phyloP scores from a whole-genome alignment of 2,113 vertebrate genomes.

The Menura novaehollandiae region DNA sequence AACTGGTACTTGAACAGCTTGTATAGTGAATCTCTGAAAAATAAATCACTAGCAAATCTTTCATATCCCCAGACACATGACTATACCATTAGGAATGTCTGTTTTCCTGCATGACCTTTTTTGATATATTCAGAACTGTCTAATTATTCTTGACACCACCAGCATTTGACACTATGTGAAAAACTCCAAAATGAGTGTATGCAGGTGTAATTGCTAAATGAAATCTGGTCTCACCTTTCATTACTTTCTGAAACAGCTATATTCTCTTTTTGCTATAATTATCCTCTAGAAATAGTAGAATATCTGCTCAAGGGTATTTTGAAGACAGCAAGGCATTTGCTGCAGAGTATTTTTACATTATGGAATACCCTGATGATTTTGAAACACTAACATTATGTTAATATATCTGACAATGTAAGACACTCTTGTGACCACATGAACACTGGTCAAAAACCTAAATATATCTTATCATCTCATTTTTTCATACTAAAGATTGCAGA shows the following conservation, averaged over 20 bases:
- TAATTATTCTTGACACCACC: not conserved
- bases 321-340: not conserved
- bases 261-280: not conserved
- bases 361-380: not conserved
- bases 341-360: not conserved
- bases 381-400: not conserved
- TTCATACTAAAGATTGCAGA: not conserved
- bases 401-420: not conserved
- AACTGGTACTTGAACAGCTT: not conserved
- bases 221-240: slow-evolving; percentile 1
- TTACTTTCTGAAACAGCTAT: not conserved
- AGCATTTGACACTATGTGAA: not conserved
- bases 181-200: not conserved
- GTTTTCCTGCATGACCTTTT: not conserved
- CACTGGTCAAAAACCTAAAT: not conserved
- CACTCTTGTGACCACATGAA: not conserved
- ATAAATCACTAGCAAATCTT: not conserved
- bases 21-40: not conserved
- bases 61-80: not conserved
- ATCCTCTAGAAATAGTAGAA: not conserved
- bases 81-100: not conserved
- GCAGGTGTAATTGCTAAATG: not conserved
- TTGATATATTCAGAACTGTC: not conserved
- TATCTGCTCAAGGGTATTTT: not conserved
- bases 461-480: not conserved